Base-by-base conservation (phyloP, 2,888 invertebrate genomes). In the Chirona hameri region DNA sequence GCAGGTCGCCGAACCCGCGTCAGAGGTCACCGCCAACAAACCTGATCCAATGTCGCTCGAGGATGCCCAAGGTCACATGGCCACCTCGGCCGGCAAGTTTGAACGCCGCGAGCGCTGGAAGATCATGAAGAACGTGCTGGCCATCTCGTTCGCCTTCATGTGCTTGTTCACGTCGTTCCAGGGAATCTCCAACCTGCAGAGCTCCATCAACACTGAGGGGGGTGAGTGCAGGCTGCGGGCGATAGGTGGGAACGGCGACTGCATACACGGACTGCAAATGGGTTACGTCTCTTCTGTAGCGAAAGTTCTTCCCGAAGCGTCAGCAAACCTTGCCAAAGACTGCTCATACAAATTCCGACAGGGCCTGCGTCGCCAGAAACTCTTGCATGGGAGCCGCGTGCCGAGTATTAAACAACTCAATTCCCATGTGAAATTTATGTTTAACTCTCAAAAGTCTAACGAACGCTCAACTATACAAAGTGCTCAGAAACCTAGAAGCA, bases 81-180 rank as follows among this genome's bases (percentile, higher is more conserved):
- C 31, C 7, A 72, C 72, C 1, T 31, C 31, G 3, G 31, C 31
- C 31, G 72, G 72, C 4, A 72, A 72, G 18, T 31, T 72, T 15
- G 18, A 29, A 4, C 31, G 31, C 5, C 72, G 31, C 18, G 79
- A 81, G 81, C 57, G 65, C 46, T 65, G 83, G 21, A 80, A 95
- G 86, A 97, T 97, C 88, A 88, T 96, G 85, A 97, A 96, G 89
- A 98, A 98, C 89, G 92, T 98, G 82, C 91, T 94, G 83, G 93
- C 96, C 60, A 94, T 98, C 81, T 97, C 97, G 85, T 90, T 94
- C 85, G 96, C 96, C 46, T 98, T 98, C 89, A 94, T 97, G 93
- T 95, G 98, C 86, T 95, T 97, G 88, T 96, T 99, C 90, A 98
- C 97, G 83, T 97, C 98, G 82, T 98, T 97, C 89, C 95, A 97